phyloP scores from a whole-genome alignment of 2,797 vertebrate genomes.

The Buphagus erythrorhynchus region DNA sequence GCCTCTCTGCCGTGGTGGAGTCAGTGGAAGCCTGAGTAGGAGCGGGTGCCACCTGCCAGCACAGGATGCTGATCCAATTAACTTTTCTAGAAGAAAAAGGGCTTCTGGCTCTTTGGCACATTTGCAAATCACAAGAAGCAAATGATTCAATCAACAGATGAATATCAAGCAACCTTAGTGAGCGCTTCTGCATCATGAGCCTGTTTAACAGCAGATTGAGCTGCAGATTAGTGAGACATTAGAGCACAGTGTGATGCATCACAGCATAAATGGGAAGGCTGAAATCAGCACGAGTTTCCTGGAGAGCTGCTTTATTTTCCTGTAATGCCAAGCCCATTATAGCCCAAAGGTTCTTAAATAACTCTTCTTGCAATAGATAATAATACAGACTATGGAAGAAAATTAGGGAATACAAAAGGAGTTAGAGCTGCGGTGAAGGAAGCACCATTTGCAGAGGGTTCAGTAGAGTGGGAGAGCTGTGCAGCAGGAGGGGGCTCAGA shows the following conservation, averaged over 20 bases:
- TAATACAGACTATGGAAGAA: slow-evolving; percentile 26
- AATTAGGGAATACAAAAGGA: slow-evolving; percentile 33
- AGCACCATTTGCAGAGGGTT: not conserved
- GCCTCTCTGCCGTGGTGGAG: not conserved
- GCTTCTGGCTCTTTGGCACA: slow-evolving; percentile 44
- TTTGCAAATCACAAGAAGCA: slow-evolving; percentile 13
- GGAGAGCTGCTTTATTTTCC: slow-evolving; percentile 61
- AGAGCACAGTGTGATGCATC: slow-evolving; percentile 69
- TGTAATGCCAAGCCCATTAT: slow-evolving; percentile 64
- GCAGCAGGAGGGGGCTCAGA: not conserved
- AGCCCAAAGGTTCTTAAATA: slow-evolving; percentile 70
- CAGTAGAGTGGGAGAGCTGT: not conserved
- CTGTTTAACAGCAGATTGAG: slow-evolving; percentile 73
- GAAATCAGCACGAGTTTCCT: slow-evolving; percentile 68
- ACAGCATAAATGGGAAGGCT: slow-evolving; percentile 60
- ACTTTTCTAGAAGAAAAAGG: slow-evolving; percentile 57
- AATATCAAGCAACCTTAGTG: slow-evolving; percentile 30
- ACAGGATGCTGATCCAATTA: slow-evolving; percentile 52
- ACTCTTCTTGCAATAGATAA: slow-evolving; percentile 45
- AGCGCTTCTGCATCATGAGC: slow-evolving; percentile 38
- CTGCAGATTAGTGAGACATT: slow-evolving; percentile 70
- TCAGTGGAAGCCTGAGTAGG: not conserved
- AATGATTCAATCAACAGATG: slow-evolving; percentile 49
- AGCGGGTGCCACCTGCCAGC: not conserved
- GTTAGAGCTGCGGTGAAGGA: not conserved